Evolutionary conservation across 2,113 vertebrate genomes (phyloP).

Genomic region (Varanus salvator): DNA sequence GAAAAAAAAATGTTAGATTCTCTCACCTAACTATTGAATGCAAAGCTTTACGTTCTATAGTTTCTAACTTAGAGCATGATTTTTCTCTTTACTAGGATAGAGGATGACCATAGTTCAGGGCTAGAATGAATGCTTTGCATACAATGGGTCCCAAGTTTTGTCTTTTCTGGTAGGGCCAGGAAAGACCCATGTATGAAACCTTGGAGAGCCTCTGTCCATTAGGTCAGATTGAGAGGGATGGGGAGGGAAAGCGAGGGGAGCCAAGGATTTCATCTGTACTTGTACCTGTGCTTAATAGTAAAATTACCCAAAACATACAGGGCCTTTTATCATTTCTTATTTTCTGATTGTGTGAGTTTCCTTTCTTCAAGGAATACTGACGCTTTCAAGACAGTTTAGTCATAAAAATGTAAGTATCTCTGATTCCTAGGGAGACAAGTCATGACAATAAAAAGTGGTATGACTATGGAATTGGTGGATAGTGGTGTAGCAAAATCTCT

Average conservation of each 20-base stretch:
- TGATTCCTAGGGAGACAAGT: neutral
- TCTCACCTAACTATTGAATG: neutral
- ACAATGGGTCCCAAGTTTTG: neutral
- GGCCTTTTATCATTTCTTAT: neutral
- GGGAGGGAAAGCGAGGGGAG: neutral
- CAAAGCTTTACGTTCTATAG: neutral
- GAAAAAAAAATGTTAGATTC: neutral
- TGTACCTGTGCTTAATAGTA: neutral
- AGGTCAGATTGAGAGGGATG: neutral
- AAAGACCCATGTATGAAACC: neutral
- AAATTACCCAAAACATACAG: neutral
- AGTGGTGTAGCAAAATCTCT: neutral
- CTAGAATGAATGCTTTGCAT: neutral
- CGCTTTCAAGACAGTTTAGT: neutral
- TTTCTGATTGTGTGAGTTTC: neutral
- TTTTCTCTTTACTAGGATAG: too few relatives aligned
- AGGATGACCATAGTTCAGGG: neutral
- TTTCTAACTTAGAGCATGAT: neutral
- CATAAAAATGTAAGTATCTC: constrained; percentile 5
- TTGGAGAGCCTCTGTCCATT: neutral
- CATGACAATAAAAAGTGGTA: constrained; percentile 12
- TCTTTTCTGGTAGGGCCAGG: neutral
- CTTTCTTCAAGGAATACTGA: neutral
- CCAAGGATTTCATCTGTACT: too few relatives aligned
- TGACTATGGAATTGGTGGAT: neutral